phyloP scores from a whole-genome alignment of 2,113 vertebrate species.

The Istiophorus platypterus region DNA sequence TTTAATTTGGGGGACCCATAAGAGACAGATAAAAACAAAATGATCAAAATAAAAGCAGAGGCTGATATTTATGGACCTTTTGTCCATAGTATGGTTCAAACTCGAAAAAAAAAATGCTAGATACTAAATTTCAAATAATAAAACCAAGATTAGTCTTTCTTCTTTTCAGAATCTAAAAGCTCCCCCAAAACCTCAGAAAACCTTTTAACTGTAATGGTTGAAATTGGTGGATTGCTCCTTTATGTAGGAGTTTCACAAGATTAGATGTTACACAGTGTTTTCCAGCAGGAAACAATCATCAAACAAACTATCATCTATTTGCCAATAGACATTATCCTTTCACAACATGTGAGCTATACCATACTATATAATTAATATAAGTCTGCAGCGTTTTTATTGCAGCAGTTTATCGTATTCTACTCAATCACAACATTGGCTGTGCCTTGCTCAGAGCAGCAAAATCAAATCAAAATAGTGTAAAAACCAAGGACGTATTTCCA shows the following conservation, averaged over 20 bases:
- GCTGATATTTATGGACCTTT: no score
- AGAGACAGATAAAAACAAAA: no score
- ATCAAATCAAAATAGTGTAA: background rate
- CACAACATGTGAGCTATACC: background rate
- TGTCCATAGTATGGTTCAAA: no score
- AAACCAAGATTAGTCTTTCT: background rate
- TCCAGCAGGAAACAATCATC: background rate
- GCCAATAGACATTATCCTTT: background rate
- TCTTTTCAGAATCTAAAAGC: no score
- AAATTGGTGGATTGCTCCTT: background rate
- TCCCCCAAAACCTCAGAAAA: background rate
- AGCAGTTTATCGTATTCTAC: background rate
- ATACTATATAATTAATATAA: background rate
- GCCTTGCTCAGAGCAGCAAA: background rate
- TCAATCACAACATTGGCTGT: background rate
- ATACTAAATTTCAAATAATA: background rate
- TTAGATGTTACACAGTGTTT: background rate
- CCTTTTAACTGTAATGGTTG: background rate
- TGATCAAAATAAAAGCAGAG: no score
- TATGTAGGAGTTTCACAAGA: background rate
- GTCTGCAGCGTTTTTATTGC: background rate
- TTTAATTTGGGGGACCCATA: no score
- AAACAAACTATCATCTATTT: no score
- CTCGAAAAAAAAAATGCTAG: no score
- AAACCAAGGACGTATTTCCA: constrained; percentile 1